Percentiles rank a stretch among this genome's conserved stretches.
Evolutionary conservation across 2,113 vertebrate genomes (phyloP).

Genomic region (Coracopsis vasa): DNA sequence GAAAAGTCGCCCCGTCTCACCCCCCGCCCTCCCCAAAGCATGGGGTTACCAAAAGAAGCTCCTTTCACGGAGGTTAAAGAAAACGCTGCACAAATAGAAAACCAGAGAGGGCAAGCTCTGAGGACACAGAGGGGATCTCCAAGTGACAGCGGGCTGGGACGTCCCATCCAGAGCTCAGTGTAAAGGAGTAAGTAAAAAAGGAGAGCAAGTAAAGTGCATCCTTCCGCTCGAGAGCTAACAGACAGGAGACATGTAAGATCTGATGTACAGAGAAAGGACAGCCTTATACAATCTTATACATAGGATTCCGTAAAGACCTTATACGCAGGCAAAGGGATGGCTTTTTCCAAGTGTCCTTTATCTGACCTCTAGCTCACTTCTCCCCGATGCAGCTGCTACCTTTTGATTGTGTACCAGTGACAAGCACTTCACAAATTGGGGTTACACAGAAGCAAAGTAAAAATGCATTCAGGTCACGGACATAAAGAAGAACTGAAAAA

Average conservation of each 20-base stretch:
- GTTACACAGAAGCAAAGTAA: constrained; percentile 99
- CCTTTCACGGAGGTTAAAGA: constrained; percentile 74
- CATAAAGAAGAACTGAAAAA: constrained; percentile 88
- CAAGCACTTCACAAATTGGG: constrained; percentile 86
- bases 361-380: constrained; percentile 69
- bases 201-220: constrained; percentile 63
- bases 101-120: constrained; percentile 77
- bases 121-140: constrained; percentile 67
- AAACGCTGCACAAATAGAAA: constrained; percentile 79
- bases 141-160: constrained; percentile 63
- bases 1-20: constrained; percentile 65
- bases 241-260: constrained; percentile 79
- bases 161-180: constrained; percentile 79
- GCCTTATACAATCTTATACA: constrained; percentile 66
- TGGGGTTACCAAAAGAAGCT: constrained; percentile 76
- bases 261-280: constrained; percentile 71
- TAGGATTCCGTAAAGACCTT: constrained; percentile 62
- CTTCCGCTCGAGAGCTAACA: constrained; percentile 68
- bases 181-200: constrained; percentile 73
- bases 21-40: constrained; percentile 66
- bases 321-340: constrained; percentile 52
- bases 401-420: constrained; percentile 87
- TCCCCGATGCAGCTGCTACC: constrained; percentile 74
- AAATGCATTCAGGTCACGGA: constrained; percentile 99
- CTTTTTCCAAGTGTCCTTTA: constrained; percentile 74